Conservation (phyloP, 2,113 vertebrate genomes). For the Bos taurus region ARS-UCD2.0 NC_037356.1:42887001-42887500, state of each 20-base stretch:
- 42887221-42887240: neutral
- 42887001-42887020: constrained; percentile 28
- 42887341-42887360: neutral
- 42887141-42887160: constrained; percentile 44
- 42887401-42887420: neutral
- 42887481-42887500: neutral
- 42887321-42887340: neutral
- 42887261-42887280: neutral
- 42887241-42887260: neutral
- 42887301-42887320: neutral
- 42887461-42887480: neutral
- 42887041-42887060: neutral
- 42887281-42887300: neutral
- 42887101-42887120: neutral
- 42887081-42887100: neutral
- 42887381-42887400: neutral
- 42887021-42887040: neutral
- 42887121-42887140: constrained; percentile 18
- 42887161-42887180: constrained; percentile 53
- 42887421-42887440: neutral
- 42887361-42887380: neutral
- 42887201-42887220: neutral
- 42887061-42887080: constrained; percentile 6
- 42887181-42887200: neutral
- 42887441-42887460: neutral